These are phyloP conservation scores for Coregonus ussuriensis DNA, from an alignment of 2,797 vertebrate species.

Conservation along the genomic window DNA sequence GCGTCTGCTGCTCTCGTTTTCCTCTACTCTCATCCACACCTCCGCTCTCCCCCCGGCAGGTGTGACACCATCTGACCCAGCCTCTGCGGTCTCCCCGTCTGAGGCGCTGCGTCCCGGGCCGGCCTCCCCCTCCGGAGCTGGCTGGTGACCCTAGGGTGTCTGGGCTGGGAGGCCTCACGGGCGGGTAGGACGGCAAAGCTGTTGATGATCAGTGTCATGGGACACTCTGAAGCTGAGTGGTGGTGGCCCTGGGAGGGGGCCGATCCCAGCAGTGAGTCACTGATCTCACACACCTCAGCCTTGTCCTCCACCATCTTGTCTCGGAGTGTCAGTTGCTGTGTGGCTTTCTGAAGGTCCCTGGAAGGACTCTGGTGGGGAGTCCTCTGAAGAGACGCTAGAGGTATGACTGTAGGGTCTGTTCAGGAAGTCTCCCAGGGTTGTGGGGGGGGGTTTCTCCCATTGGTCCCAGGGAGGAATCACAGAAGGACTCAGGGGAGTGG, in stretches of 20 bases:
- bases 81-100: not conserved
- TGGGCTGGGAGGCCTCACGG: no score
- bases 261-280: conserved; percentile 8
- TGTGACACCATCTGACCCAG: not conserved
- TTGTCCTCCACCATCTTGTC: conserved; percentile 30
- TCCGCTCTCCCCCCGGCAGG: not conserved
- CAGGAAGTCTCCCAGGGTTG: conserved; percentile 7
- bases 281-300: not conserved
- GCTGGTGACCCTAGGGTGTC: not conserved
- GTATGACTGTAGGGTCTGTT: conserved; percentile 14
- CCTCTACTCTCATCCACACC: not conserved
- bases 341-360: conserved; percentile 24
- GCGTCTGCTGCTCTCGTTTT: not conserved
- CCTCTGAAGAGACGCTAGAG: conserved; percentile 17
- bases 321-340: not conserved
- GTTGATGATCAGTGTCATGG: no score
- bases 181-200: no score
- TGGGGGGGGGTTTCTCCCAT: conserved; percentile 23
- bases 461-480: conserved; percentile 17
- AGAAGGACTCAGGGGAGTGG: conserved; percentile 30
- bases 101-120: not conserved
- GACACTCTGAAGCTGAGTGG: no score
- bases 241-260: no score
- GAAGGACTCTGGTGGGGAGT: conserved; percentile 22
- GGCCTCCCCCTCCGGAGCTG: not conserved